Evolutionary conservation across 1,140 invertebrate species (phyloP).

Genomic region (Heterodera schachtii): DNA sequence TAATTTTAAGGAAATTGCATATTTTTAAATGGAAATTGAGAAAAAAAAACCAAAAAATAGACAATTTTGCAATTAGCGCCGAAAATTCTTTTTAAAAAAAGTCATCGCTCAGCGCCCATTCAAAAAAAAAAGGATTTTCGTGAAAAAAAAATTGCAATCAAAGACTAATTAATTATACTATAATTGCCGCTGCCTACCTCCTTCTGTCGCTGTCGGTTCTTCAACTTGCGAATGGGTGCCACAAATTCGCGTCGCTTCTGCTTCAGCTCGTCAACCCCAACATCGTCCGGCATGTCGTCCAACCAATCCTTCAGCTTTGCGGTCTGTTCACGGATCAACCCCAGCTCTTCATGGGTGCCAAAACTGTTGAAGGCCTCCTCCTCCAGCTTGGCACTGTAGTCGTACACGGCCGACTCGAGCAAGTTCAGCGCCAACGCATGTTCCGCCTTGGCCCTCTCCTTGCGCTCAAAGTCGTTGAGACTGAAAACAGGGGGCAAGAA

Average conservation of each 20-base stretch:
- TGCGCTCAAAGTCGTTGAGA: constrained; percentile 74
- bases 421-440: constrained; percentile 82
- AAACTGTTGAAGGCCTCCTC: constrained; percentile 76
- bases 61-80: too few species aligned
- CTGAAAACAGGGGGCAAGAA: constrained; percentile 66
- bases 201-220: constrained; percentile 47
- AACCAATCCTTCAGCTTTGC: constrained; percentile 63
- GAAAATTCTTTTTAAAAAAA: too few species aligned
- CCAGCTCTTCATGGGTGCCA: constrained; percentile 76
- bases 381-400: constrained; percentile 81
- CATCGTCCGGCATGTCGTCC: constrained; percentile 58
- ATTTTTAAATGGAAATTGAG: too few species aligned
- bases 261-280: constrained; percentile 52
- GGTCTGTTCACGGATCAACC: constrained; percentile 73
- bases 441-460: constrained; percentile 74
- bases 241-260: constrained; percentile 48
- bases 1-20: too few species aligned
- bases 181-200: constrained; percentile 37
- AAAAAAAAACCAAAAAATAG: too few species aligned
- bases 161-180: too few species aligned
- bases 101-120: too few species aligned
- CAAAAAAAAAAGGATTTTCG: too few species aligned
- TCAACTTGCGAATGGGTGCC: constrained; percentile 41
- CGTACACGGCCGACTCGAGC: constrained; percentile 89
- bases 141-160: too few species aligned